Evolutionary conservation across 2,797 vertebrate genomes (phyloP).

Genomic region (Euthynnus affinis): DNA sequence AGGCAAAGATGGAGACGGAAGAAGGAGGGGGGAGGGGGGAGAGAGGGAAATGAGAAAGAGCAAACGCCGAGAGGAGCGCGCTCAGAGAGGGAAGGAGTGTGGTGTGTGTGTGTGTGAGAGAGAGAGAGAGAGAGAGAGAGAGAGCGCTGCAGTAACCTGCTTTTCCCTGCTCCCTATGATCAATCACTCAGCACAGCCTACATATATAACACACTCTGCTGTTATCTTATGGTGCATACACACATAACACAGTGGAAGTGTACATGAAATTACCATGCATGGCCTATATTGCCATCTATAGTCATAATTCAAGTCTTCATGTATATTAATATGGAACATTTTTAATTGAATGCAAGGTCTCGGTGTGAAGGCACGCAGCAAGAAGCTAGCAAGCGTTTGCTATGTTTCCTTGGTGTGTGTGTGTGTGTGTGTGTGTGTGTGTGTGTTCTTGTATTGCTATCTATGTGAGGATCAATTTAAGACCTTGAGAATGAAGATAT

Average conservation of each 20-base stretch:
- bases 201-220: slow-evolving; percentile 61
- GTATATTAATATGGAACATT: slow-evolving; percentile 38
- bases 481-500: neutral
- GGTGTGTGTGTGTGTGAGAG: slow-evolving; percentile 25
- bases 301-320: slow-evolving; percentile 48
- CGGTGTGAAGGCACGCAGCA: slow-evolving; percentile 8
- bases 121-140: too few relatives aligned
- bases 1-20: slow-evolving; percentile 62
- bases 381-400: slow-evolving; percentile 9
- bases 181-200: slow-evolving; percentile 80
- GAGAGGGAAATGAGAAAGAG: slow-evolving; percentile 56
- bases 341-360: slow-evolving; percentile 25
- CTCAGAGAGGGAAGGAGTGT: slow-evolving; percentile 47
- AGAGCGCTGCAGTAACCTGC: slow-evolving; percentile 84
- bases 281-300: slow-evolving; percentile 56
- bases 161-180: slow-evolving; percentile 82
- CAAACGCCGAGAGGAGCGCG: slow-evolving; percentile 38
- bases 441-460: neutral
- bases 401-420: neutral
- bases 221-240: slow-evolving; percentile 45
- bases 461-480: neutral
- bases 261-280: slow-evolving; percentile 45
- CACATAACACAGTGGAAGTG: slow-evolving; percentile 2
- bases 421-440: neutral
- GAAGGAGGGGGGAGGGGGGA: slow-evolving; percentile 33